Evolutionary conservation across 2,113 vertebrate genomes (phyloP), one percentile per base, ranked within the genome.

Genomic region (Myrmecobius fasciatus): DNA sequence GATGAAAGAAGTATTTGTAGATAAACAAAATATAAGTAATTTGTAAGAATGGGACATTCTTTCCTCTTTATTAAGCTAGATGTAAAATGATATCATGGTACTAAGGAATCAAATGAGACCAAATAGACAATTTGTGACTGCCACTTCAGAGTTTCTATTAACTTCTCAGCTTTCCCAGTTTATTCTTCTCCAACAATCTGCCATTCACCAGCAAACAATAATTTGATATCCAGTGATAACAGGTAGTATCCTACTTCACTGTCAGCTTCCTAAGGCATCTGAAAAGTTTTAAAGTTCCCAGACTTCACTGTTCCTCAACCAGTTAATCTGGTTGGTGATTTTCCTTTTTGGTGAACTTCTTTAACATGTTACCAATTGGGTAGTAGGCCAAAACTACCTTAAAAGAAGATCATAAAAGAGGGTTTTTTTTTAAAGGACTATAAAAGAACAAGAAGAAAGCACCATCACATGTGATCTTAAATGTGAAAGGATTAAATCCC

Each of bases 241-340:
- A 8, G 26, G 22, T 0, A 8, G 26, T 3, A 0, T 24, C 31
- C 47, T 14, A 10, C 9, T 24, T n/a, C 1, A 9, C 14, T 0
- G 7, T 47, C 48, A 26, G 0, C 52, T 54, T 52, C 46, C 54
- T 36, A 3, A 22, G 51, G 43, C 20, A 92, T 20, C 31, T 25
- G 49, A 92, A 22, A 91, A 36, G 8, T 28, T 20, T 47, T 0
- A 25, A 25, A 53, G 46, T 20, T 43, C 25, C 53, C 53, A 17
- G 31, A 49, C 43, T 88, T 89, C 20, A 75, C 17, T 75, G 36
- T 75, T 75, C 36, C 36, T 43, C 67, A 75, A 7, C 17, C 6
- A 43, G 36, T n/a, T n/a, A n/a, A n/a, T 75, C 5, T n/a, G 36
- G 67, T 43, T 75, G 67, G 67, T 43, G 1, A 47, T 93, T 22